These are phyloP conservation scores for Scelioninae gen. 2 DNA, from an alignment of 2,888 invertebrate genomes.

Conservation along the genomic window DNA sequence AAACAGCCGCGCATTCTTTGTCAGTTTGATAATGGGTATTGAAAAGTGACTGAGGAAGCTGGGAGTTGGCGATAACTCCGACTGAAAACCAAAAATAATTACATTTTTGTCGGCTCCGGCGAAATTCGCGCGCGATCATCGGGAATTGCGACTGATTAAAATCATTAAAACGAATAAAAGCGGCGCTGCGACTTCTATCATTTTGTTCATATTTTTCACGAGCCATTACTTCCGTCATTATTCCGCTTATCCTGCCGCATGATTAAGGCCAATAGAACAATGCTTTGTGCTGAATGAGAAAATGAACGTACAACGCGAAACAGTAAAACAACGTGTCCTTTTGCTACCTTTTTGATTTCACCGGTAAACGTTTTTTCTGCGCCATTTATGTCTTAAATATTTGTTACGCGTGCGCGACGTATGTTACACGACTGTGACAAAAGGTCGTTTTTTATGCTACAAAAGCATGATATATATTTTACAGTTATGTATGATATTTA, in stretches of 20 bases:
- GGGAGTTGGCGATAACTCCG: slow-evolving; percentile 3
- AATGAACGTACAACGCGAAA: slow-evolving; percentile 14
- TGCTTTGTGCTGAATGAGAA: slow-evolving; percentile 25
- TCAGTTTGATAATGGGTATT: slow-evolving; percentile 31
- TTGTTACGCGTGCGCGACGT: too few relatives aligned
- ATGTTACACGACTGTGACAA: too few relatives aligned
- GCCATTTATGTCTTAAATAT: too few relatives aligned
- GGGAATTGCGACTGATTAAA: slow-evolving; percentile 19
- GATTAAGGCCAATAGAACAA: slow-evolving; percentile 47
- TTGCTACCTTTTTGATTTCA: too few relatives aligned
- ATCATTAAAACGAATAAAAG: slow-evolving; percentile 20
- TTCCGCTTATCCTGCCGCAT: slow-evolving; percentile 24
- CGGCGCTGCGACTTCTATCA: slow-evolving; percentile 6
- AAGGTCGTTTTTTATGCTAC: too few relatives aligned
- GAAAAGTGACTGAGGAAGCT: slow-evolving; percentile 14
- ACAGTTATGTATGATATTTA: too few relatives aligned
- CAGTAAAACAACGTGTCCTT: not conserved
- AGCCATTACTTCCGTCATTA: slow-evolving; percentile 27
- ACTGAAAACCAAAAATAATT: slow-evolving; percentile 16
- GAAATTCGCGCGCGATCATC: slow-evolving; percentile 21
- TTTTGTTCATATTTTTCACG: slow-evolving; percentile 36
- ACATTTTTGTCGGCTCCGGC: slow-evolving; percentile 12
- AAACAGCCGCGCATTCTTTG: slow-evolving; percentile 21
- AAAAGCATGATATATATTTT: too few relatives aligned
- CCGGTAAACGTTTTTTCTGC: too few relatives aligned